Percentiles rank a stretch among this genome's conserved stretches.
phyloP scores from a whole-genome alignment of 2,888 invertebrate genomes.

The Acanthosepion esculentum region DNA sequence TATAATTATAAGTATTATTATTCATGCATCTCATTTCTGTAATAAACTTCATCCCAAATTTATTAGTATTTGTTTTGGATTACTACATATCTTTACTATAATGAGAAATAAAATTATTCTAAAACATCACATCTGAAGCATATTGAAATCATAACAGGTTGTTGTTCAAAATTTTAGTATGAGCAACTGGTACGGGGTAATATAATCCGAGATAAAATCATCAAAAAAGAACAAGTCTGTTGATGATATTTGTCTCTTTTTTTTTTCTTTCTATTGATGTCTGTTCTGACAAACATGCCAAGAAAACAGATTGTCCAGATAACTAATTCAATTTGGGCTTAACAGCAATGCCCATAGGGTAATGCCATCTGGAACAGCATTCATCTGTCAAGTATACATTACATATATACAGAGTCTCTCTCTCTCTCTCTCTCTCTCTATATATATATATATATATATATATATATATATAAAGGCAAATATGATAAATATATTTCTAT shows the following conservation, averaged over 20 bases:
- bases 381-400: not conserved
- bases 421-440: not conserved
- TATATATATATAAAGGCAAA: not conserved
- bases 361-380: not conserved
- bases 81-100: too few species aligned
- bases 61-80: too few species aligned
- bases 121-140: too few species aligned
- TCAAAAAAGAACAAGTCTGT: not conserved
- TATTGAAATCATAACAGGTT: not conserved
- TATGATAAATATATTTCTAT: too few species aligned
- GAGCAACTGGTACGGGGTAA: not conserved
- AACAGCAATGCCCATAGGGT: not conserved
- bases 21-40: too few species aligned
- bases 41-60: too few species aligned
- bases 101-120: too few species aligned
- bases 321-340: not conserved
- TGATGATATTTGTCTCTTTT: not conserved
- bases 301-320: slow-evolving; percentile 25
- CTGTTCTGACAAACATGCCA: not conserved
- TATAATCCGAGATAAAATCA: not conserved
- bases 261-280: not conserved
- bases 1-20: too few species aligned
- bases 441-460: not conserved
- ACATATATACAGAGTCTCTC: not conserved
- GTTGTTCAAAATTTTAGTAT: not conserved